A percentile compares a stretch with the other conserved stretches of the same genome.
Evolutionary conservation across 2,113 vertebrate genomes (phyloP).

Genomic region (Eonycteris spelaea): DNA sequence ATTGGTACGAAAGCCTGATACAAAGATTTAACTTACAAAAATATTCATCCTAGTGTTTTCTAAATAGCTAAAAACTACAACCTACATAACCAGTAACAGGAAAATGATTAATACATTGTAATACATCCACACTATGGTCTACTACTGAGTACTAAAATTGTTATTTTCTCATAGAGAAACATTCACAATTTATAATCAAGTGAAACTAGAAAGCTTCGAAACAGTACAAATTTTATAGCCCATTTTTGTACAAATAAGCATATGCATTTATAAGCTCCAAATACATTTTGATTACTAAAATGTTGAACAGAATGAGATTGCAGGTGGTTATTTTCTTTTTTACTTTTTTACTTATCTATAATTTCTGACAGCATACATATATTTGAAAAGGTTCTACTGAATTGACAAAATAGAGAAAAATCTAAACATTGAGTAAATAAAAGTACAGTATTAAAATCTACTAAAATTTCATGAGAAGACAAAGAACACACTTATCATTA

Average conservation of each 20-base stretch:
- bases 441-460: slow-evolving; percentile 4
- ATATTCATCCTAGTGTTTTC: neutral
- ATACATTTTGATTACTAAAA: neutral
- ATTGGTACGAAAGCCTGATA: neutral
- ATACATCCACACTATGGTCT: neutral
- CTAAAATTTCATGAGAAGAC: neutral
- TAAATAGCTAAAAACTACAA: slow-evolving; percentile 37
- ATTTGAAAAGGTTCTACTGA: neutral
- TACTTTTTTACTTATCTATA: neutral
- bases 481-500: neutral
- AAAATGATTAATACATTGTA: neutral
- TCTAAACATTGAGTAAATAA: neutral
- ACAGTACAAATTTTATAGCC: neutral
- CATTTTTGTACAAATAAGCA: slow-evolving; percentile 1
- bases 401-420: neutral
- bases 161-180: neutral
- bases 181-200: slow-evolving; percentile 19
- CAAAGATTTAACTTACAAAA: neutral
- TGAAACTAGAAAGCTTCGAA: neutral
- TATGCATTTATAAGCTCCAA: neutral
- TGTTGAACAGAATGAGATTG: neutral
- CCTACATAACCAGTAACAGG: neutral
- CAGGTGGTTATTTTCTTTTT: neutral
- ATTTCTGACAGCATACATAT: neutral
- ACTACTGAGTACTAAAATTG: neutral